These are phyloP conservation scores for Mirounga angustirostris DNA, from an alignment of 2,113 vertebrate genomes.

Conservation along the genomic window DNA sequence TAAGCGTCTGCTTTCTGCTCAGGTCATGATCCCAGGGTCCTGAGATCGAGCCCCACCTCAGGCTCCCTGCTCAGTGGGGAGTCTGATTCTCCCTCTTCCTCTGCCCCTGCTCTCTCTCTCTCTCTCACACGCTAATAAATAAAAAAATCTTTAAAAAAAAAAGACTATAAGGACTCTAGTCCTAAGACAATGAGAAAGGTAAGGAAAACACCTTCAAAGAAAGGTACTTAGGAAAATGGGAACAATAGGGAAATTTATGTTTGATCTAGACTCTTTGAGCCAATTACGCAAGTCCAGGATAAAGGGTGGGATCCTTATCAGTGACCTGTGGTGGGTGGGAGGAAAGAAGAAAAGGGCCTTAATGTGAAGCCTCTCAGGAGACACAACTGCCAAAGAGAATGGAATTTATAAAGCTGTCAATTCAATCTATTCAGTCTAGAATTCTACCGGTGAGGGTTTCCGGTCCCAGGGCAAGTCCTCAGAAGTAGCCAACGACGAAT, in stretches of 20 bases:
- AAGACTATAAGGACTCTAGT: background rate
- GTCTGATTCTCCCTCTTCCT: too few species aligned
- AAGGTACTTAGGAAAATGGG: background rate
- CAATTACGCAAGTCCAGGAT: background rate
- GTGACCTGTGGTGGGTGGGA: background rate
- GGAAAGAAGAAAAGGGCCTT: background rate
- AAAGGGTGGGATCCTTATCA: background rate
- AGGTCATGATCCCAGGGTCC: too few species aligned
- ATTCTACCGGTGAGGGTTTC: background rate
- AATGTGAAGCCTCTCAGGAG: background rate
- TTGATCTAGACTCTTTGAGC: background rate
- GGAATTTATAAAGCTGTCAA: background rate
- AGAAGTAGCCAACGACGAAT: background rate
- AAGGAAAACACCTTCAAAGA: background rate
- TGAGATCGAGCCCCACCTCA: too few species aligned
- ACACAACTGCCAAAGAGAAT: background rate
- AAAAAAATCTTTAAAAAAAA: too few species aligned
- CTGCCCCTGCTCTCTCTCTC: too few species aligned
- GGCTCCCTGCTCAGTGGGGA: too few species aligned
- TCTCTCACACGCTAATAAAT: too few species aligned
- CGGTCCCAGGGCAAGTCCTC: background rate
- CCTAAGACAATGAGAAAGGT: background rate
- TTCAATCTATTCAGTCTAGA: background rate
- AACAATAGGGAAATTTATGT: background rate
- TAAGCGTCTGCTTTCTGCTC: too few species aligned